Base-by-base conservation (phyloP, 2,888 invertebrate genomes). In the Oligia strigilis region DNA sequence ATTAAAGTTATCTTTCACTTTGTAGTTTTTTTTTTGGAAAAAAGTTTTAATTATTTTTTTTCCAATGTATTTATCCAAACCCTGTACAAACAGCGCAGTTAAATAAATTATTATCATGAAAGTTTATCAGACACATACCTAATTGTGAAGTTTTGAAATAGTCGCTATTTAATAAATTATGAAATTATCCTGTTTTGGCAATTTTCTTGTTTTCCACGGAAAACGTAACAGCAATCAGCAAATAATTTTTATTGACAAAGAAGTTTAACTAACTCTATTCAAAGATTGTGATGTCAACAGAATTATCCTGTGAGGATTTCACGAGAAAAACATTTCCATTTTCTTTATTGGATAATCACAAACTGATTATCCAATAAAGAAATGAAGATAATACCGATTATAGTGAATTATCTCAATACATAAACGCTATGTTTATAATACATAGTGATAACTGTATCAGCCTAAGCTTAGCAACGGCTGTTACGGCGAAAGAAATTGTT, bases 401-500 rank as follows among this genome's bases (percentile, higher is more conserved):
- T 19, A n/a, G 29, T 49, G 40, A 79, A 62, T 67, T 49, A 79
- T n/a, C 9, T 40, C 0, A 29, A 23, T 75, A 80, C 17, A 62
- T 49, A 66, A 43, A 74, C 52, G 49, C 19, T 40, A 13, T n/a
- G 4, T 72, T 64, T 64, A 64, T 82, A 67, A 69, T 69, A 76
- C 60, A 78, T 60, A 81, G 62, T 69, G 73, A 82, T 87, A 79
- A 86, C 77, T 86, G 72, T 81, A 88, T 81, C 71, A 76, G 81
- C 79, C 85, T 87, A 88, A 89, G 86, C 90, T 85, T 90, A 91
- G 93, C 93, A 95, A 96, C 90, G 88, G 96, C 96, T 96, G 96
- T 95, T 95, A 91, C 92, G 89, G 89, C 87, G 88, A 92, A 94
- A 94, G 92, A 93, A 93, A 93, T 87, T 83, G 90, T 93, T 95